Conservation (phyloP, 1,140 invertebrate species). For the Maniola jurtina region DNA sequence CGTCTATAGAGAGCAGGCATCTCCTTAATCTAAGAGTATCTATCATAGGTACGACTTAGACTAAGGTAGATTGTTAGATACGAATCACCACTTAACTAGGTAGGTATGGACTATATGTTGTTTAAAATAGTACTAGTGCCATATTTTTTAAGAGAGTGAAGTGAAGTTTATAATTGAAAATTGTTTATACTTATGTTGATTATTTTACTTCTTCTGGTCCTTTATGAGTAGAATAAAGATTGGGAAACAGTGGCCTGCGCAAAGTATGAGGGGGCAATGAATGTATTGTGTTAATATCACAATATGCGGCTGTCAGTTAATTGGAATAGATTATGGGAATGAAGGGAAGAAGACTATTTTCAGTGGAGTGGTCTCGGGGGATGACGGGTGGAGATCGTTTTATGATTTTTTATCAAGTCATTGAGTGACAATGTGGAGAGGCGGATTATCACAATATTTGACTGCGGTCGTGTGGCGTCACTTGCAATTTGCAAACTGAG, state of each 20-base stretch:
- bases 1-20: too few relatives aligned
- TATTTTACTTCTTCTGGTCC: too few relatives aligned
- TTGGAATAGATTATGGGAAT: slow-evolving; percentile 79
- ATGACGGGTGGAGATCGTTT: slow-evolving; percentile 49
- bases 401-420: slow-evolving; percentile 76
- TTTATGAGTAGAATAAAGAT: neutral
- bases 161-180: too few relatives aligned
- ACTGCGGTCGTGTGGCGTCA: slow-evolving; percentile 54
- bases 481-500: slow-evolving; percentile 55
- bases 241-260: slow-evolving; percentile 4
- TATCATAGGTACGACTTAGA: too few relatives aligned
- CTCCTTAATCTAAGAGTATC: too few relatives aligned
- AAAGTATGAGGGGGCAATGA: slow-evolving; percentile 46
- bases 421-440: slow-evolving; percentile 63
- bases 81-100: too few relatives aligned
- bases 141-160: too few relatives aligned
- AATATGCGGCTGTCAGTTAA: slow-evolving; percentile 78
- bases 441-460: slow-evolving; percentile 76
- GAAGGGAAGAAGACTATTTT: slow-evolving; percentile 58
- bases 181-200: too few relatives aligned
- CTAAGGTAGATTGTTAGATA: too few relatives aligned
- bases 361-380: slow-evolving; percentile 57
- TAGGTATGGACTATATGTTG: too few relatives aligned
- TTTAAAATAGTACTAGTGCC: too few relatives aligned
- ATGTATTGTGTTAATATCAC: slow-evolving; percentile 77